These are phyloP conservation scores for Oedothorax gibbosus DNA, from an alignment of 1,140 invertebrate genomes.

Conservation along the genomic window DNA sequence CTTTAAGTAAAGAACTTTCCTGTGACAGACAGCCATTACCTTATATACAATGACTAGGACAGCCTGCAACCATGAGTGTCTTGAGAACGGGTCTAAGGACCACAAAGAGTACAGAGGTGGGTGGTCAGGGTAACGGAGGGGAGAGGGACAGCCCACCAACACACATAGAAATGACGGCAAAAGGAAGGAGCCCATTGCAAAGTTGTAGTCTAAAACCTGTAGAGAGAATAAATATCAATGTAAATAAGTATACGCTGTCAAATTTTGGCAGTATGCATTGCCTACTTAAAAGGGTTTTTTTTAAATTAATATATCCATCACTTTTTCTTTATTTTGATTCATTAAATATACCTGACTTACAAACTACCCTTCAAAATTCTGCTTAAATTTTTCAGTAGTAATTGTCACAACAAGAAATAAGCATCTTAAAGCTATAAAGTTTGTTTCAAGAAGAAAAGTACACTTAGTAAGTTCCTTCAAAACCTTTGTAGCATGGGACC, in stretches of 20 bases:
- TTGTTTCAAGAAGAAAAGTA: too few species aligned
- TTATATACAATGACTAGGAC: constrained; percentile 97
- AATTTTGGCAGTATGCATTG: too few species aligned
- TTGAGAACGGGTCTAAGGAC: constrained; percentile 84
- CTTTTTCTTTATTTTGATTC: not conserved
- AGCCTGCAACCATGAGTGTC: constrained; percentile 92
- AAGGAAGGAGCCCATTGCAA: constrained; percentile 87
- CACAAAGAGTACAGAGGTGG: constrained; percentile 85
- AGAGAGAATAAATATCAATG: not conserved
- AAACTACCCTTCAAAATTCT: too few species aligned
- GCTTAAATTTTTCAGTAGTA: too few species aligned
- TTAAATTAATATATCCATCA: too few species aligned
- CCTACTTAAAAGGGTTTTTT: too few species aligned
- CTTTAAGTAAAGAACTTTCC: too few species aligned
- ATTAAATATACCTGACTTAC: not conserved
- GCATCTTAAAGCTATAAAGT: too few species aligned
- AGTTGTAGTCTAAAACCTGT: constrained; percentile 89
- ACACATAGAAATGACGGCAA: constrained; percentile 87
- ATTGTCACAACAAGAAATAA: too few species aligned
- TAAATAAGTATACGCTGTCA: not conserved
- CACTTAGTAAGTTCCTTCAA: too few species aligned
- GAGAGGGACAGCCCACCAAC: constrained; percentile 88
- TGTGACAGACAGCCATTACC: constrained; percentile 75
- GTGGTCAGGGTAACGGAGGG: constrained; percentile 71
- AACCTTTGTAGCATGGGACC: too few species aligned